Base-by-base conservation (phyloP, 2,113 vertebrate species). In the Megaptera novaeangliae region DNA sequence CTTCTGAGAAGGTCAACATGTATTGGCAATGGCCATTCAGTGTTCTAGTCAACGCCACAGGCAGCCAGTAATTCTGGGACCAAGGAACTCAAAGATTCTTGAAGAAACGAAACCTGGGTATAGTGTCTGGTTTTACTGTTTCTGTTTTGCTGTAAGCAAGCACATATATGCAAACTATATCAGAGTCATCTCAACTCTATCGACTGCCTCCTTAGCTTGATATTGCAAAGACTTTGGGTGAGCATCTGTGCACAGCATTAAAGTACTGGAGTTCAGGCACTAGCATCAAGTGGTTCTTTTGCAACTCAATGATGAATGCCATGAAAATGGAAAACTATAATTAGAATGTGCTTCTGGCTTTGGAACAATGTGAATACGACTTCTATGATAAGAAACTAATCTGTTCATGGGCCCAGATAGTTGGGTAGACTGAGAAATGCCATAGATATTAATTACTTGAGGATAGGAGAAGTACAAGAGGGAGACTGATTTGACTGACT, bases 361-460 rank as follows among this genome's bases (percentile, higher is more conserved):
- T 96, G 36, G 23, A 97, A 20, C 15, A 71, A 6, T 39, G n/a
- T 74, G 59, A 97, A 75, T 39, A 94, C 80, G 12, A 23, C 36
- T 84, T 97, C 77, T 97, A n/a, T 61, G 39, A 41, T 87, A 90
- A 94, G 74, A 55, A 93, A 61, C 66, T 87, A 97, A 86, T 95
- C 82, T 75, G 8, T 86, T 97, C 7, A 25, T 0, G 0, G 75
- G 10, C 96, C 92, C 95, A 97, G 90, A 63, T 97, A 64, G 39
- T 94, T 96, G 92, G 31, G 41, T 86, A 92, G 87, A 93, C 93
- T 96, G 77, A 98, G 92, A 93, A 97, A 97, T 97, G 49, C 71
- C 78, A n/a, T 27, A 92, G 91, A 49, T 95, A 88, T 94, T 71
- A 96, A 94, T 97, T 98, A 92, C 86, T 97, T 97, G 90, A 95